Evolutionary conservation across 2,797 vertebrate species (phyloP).

Genomic region (Xenops minutus): DNA sequence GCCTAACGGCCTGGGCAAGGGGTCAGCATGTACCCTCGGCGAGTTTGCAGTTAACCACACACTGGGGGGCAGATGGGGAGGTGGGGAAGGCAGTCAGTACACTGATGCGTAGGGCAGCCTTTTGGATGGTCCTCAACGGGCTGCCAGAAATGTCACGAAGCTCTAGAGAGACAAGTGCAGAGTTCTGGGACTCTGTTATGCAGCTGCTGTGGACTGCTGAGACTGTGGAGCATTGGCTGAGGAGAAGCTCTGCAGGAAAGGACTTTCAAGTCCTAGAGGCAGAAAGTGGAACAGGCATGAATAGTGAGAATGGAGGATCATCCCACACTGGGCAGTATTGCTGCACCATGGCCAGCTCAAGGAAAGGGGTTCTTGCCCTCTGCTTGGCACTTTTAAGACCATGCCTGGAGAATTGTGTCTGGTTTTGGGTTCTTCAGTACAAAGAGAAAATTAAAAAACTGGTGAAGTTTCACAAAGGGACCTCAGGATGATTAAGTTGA

Average conservation of each 20-base stretch:
- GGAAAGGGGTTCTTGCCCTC: not conserved
- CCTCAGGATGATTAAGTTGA: not conserved
- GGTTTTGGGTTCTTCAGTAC: not conserved
- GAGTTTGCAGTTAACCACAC: not conserved
- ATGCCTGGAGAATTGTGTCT: not conserved
- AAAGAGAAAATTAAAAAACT: not conserved
- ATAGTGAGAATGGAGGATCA: not conserved
- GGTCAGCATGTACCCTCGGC: not conserved
- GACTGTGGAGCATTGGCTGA: not conserved
- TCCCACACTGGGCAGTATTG: not conserved
- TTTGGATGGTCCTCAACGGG: not conserved
- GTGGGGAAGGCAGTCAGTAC: not conserved
- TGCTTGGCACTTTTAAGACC: not conserved
- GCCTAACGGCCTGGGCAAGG: not conserved
- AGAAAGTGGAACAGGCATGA: not conserved
- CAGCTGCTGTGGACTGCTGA: not conserved
- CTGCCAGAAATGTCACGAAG: not conserved
- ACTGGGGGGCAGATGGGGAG: rapidly evolving
- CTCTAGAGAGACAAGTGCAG: not conserved
- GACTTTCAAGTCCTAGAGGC: not conserved
- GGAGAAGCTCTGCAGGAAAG: not conserved
- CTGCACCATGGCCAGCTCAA: not conserved
- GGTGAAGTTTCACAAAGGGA: not conserved
- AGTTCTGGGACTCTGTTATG: not conserved
- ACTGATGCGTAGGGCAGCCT: not conserved